Percentiles rank a stretch among this genome's conserved stretches.
Evolutionary conservation across 2,797 vertebrate genomes (phyloP).

Genomic region (Molothrus aeneus): DNA sequence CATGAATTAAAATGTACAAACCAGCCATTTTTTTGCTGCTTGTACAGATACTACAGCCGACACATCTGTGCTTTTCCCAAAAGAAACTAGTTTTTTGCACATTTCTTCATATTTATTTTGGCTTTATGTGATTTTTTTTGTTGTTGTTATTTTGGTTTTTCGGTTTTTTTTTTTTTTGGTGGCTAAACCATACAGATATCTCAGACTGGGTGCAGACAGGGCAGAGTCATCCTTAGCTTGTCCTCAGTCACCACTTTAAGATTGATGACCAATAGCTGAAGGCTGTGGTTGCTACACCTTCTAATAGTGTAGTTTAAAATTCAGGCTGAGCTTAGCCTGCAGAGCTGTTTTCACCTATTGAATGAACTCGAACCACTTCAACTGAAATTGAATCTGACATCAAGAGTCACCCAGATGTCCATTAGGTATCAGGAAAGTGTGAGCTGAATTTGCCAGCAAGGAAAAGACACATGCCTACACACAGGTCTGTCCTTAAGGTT

Average conservation of each 20-base stretch:
- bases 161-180: background rate
- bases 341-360: background rate
- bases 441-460: background rate
- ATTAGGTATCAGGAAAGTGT: background rate
- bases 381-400: background rate
- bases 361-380: background rate
- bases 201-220: background rate
- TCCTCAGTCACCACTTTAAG: background rate
- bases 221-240: background rate
- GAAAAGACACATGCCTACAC: background rate
- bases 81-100: background rate
- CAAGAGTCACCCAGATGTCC: background rate
- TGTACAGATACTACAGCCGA: background rate
- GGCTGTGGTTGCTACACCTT: background rate
- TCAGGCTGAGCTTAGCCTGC: background rate
- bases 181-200: background rate
- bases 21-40: background rate
- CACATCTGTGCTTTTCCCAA: accelerated
- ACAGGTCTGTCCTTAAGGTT: background rate
- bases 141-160: background rate
- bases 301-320: background rate
- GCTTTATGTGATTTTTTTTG: background rate
- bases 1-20: background rate
- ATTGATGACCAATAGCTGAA: background rate
- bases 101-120: background rate